Conservation (phyloP, 2,888 invertebrate genomes). For the Willowsia nigromaculata region DNA sequence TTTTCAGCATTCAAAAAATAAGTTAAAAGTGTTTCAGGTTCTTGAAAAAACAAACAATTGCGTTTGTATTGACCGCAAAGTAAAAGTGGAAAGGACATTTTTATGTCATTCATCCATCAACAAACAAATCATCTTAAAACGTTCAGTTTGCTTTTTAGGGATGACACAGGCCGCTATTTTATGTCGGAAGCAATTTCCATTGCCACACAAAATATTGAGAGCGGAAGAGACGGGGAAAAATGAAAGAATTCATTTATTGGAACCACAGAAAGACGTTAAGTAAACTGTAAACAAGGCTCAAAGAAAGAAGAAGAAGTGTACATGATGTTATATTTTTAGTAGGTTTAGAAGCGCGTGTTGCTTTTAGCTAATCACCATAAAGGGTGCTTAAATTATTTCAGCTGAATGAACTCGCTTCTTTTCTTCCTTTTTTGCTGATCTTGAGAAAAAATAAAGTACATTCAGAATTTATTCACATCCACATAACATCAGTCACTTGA, state of each 20-base stretch:
- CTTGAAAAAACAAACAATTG: slow-evolving; percentile 31
- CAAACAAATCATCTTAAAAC: slow-evolving; percentile 36
- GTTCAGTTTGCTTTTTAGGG: background rate
- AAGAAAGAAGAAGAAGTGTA: background rate
- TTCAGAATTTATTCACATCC: slow-evolving; percentile 10
- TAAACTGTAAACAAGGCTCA: slow-evolving; percentile 62
- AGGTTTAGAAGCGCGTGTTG: slow-evolving; percentile 59
- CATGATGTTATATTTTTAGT: slow-evolving; percentile 20
- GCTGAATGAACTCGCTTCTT: slow-evolving; percentile 68
- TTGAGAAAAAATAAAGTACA: slow-evolving; percentile 11
- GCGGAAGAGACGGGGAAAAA: background rate
- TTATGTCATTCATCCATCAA: slow-evolving; percentile 28
- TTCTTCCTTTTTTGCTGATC: slow-evolving; percentile 43
- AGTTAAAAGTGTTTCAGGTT: slow-evolving; percentile 22
- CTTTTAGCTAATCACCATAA: slow-evolving; percentile 72
- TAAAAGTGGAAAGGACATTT: slow-evolving; percentile 39
- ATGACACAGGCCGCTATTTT: background rate
- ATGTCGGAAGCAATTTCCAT: slow-evolving; percentile 45
- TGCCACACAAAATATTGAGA: slow-evolving; percentile 35
- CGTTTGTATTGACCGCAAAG: slow-evolving; percentile 18
- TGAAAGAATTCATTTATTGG: slow-evolving; percentile 49
- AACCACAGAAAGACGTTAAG: slow-evolving; percentile 67
- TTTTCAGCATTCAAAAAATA: background rate
- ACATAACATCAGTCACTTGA: slow-evolving; percentile 67
- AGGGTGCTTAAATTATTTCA: slow-evolving; percentile 74